Evolutionary conservation across 2,113 vertebrate species (phyloP), one percentile per base, ranked within the genome.

Genomic region (Lophochroa leadbeateri): DNA sequence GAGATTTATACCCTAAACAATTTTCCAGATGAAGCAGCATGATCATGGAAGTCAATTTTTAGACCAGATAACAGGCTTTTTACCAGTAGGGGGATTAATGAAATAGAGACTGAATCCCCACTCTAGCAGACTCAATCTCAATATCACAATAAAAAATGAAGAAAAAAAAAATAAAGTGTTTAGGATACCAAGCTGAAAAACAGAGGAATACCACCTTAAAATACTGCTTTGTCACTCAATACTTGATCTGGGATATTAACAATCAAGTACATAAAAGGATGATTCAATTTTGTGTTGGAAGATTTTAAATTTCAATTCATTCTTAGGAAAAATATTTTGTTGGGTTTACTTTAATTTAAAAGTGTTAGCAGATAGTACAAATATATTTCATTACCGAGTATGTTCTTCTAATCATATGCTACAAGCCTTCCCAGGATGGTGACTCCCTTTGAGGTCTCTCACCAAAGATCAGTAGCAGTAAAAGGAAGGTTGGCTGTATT

Each of bases 131-230:
- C 24, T 75, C 47, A 44, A n/a, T 57, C 52, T 85, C 31, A 44
- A 81, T 35, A 58, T 58, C 57, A n/a, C 33, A 58, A 24, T 10
- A 11, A 18, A 20, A 92, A 43, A 12, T 50, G 7, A 29, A 21
- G 39, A 28, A 24, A 79, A 28, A 57, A 15, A 44, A 46, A 91
- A 82, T 27, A 70, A 44, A 53, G 2, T 25, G 6, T 24, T 81
- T 92, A 91, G 71, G 41, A 85, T 52, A 94, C 15, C 46, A 93
- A 94, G 90, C 20, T 37, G n/a, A 91, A 95, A 96, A 96, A 23
- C 21, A 67, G 58, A 74, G 31, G 28, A 88, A 81, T 8, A 27
- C 18, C 47, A 91, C 65, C 72, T 81, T 74, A 71, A 92, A 92
- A 96, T 94, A 67, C 75, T 86, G 64, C 21, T 87, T 95, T 55